These are phyloP conservation scores for Artibeus lituratus DNA, from an alignment of 2,797 vertebrate species.

Conservation along the genomic window DNA sequence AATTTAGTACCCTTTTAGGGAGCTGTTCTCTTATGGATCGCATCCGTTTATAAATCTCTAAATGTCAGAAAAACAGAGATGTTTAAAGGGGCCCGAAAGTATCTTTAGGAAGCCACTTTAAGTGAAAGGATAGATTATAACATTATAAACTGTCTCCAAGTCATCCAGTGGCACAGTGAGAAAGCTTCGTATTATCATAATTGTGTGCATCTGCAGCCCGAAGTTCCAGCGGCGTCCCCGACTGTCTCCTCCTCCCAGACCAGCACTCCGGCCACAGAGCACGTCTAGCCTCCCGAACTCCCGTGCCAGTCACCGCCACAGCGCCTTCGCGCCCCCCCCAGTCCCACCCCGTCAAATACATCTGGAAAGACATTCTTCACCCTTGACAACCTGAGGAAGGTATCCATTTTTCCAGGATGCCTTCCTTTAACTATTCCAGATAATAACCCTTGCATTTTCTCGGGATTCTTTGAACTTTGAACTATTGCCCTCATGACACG, in stretches of 20 bases:
- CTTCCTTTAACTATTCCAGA: neutral
- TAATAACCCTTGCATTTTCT: neutral
- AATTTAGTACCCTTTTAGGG: neutral
- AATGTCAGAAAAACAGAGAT: neutral
- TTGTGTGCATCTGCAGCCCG: neutral
- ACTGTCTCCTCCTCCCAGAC: neutral
- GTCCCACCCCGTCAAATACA: neutral
- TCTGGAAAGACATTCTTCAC: neutral
- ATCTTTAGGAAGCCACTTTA: neutral
- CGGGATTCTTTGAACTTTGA: neutral
- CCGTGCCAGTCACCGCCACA: neutral
- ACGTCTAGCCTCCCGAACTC: neutral
- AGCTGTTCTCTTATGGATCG: neutral
- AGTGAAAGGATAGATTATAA: neutral
- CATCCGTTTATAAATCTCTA: constrained; percentile 6
- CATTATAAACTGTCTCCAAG: neutral
- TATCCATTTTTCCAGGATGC: neutral
- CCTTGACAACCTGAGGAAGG: neutral
- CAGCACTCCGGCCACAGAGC: neutral
- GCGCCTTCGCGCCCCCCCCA: neutral
- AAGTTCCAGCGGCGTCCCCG: neutral
- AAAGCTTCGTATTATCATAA: neutral
- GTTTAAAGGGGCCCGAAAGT: neutral
- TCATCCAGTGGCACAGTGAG: neutral
- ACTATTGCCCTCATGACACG: neutral